phyloP scores from a whole-genome alignment of 2,797 vertebrate species.

The Salmo trutta region DNA sequence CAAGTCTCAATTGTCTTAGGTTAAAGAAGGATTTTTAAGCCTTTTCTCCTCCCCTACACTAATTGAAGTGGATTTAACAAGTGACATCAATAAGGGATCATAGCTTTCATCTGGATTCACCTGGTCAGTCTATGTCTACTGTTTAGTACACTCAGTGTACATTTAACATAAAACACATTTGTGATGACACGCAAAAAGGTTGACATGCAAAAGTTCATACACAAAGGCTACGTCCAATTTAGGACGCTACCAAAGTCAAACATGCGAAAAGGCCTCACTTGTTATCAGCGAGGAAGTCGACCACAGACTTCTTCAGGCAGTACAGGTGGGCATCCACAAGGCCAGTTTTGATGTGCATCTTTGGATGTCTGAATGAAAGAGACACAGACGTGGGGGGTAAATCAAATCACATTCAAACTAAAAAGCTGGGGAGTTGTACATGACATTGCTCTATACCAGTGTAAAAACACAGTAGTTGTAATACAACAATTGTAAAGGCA shows the following conservation, averaged over 20 bases:
- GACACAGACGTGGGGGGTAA: not conserved
- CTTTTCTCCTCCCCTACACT: too few relatives aligned
- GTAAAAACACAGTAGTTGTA: not conserved
- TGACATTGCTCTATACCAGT: not conserved
- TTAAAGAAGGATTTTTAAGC: too few relatives aligned
- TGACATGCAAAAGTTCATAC: conserved; percentile 32
- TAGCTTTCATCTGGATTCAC: too few relatives aligned
- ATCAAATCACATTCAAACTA: not conserved
- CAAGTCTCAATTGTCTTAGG: too few relatives aligned
- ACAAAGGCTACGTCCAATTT: not conserved
- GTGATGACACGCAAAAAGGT: too few relatives aligned
- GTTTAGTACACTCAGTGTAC: too few relatives aligned
- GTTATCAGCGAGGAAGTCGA: conserved; percentile 86
- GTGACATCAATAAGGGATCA: too few relatives aligned
- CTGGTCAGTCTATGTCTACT: too few relatives aligned
- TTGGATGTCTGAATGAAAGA: conserved; percentile 81
- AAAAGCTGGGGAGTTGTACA: not conserved
- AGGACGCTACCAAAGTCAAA: not conserved
- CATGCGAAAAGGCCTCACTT: conserved; percentile 62
- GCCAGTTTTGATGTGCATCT: conserved; percentile 92
- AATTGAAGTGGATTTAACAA: too few relatives aligned
- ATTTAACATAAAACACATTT: too few relatives aligned
- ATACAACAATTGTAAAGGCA: not conserved
- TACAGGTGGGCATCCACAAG: conserved; percentile 97
- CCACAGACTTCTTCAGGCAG: conserved; percentile 93